Percentiles rank a stretch among this genome's conserved stretches.
Evolutionary conservation across 2,113 vertebrate genomes (phyloP).

Genomic region (Aix galericulata): DNA sequence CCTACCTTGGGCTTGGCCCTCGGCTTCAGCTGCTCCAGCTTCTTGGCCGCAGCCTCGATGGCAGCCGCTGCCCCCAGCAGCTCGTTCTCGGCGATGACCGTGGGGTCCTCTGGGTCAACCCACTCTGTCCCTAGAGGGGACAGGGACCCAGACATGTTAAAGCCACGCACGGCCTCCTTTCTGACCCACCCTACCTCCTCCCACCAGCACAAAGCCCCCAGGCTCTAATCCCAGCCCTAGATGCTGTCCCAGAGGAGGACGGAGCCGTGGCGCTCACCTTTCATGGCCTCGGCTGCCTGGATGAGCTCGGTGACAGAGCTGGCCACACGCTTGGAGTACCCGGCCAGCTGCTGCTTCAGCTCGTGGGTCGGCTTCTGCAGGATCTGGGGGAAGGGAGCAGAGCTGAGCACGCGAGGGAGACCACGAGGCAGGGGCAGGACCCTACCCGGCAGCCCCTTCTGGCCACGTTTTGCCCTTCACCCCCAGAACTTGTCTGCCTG

Average conservation of each 20-base stretch:
- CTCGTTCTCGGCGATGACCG: conserved; percentile 96
- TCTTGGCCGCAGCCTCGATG: conserved; percentile 98
- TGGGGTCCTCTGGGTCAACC: conserved; percentile 97
- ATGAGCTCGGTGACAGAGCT: conserved; percentile 97
- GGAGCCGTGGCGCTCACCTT: conserved; percentile 77
- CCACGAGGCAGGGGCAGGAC: neutral
- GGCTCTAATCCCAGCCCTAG: neutral
- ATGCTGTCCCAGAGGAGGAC: neutral
- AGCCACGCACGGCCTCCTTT: fast-evolving
- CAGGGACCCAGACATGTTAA: fast-evolving
- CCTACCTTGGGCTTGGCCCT: conserved; percentile 95
- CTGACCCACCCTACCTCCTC: neutral
- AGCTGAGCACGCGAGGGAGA: neutral
- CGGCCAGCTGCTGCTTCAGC: conserved; percentile 92
- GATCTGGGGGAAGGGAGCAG: conserved; percentile 73
- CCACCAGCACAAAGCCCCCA: neutral
- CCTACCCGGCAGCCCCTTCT: neutral
- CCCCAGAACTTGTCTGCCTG: neutral
- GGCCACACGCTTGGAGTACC: conserved; percentile 92
- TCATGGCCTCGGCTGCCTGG: conserved; percentile 98
- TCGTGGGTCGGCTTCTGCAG: conserved; percentile 93
- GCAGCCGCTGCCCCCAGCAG: conserved; percentile 93
- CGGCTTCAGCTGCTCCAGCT: conserved; percentile 96
- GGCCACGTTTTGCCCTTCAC: too few species aligned
- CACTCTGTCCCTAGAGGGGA: conserved; percentile 85